phyloP scores from a whole-genome alignment of 2,888 invertebrate species.

The Dasysyrphus tricinctus region DNA sequence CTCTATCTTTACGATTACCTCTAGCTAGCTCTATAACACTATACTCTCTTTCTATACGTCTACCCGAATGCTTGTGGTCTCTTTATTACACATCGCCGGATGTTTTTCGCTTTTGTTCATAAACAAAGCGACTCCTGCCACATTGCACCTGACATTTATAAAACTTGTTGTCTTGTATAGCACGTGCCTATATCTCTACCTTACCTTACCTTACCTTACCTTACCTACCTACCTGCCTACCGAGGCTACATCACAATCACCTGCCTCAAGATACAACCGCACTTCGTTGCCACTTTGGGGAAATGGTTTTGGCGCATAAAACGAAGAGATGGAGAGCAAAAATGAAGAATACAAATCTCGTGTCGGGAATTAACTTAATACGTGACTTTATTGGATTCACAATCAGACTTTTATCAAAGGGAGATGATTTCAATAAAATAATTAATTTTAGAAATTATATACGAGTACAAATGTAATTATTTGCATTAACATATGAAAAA shows the following conservation, averaged over 20 bases:
- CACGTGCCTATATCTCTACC: constrained; percentile 52
- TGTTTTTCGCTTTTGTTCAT: constrained; percentile 51
- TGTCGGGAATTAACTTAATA: constrained; percentile 55
- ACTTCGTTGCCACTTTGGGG: constrained; percentile 29
- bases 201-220: too few species aligned
- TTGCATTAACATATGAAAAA: not conserved
- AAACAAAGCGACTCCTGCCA: constrained; percentile 58
- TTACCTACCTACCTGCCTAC: not conserved
- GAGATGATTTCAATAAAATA: constrained; percentile 35
- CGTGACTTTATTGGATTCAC: constrained; percentile 44
- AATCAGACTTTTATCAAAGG: constrained; percentile 24
- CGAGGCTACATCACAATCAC: constrained; percentile 36
- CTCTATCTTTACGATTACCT: not conserved
- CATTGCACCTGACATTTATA: constrained; percentile 63
- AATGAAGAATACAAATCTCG: constrained; percentile 30
- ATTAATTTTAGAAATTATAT: constrained; percentile 11
- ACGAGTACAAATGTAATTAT: not conserved
- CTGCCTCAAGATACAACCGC: constrained; percentile 30
- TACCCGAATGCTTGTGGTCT: constrained; percentile 49
- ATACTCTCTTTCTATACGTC: not conserved
- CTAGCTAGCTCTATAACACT: not conserved
- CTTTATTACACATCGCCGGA: constrained; percentile 43
- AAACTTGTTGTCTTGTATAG: constrained; percentile 40
- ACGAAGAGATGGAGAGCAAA: not conserved
- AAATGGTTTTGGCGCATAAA: constrained; percentile 21